Evolutionary conservation across 1,140 invertebrate genomes (phyloP).

Genomic region (Drosophila arizonae): DNA sequence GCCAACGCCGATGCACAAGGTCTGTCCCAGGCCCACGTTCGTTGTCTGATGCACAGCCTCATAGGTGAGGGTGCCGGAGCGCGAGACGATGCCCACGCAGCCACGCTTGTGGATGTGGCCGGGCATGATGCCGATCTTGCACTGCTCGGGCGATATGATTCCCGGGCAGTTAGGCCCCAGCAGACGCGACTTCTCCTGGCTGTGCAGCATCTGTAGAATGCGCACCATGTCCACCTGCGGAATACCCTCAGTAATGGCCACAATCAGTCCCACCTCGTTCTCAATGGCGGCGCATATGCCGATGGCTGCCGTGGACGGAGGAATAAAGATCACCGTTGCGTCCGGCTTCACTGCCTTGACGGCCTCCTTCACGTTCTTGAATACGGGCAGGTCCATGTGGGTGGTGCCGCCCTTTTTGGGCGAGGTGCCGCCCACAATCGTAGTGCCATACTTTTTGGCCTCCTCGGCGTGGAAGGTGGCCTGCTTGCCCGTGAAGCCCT

Average conservation of each 20-base stretch:
- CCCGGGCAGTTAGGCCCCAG: constrained; percentile 99
- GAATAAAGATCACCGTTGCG: constrained; percentile 98
- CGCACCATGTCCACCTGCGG: constrained; percentile 99
- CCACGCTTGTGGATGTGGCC: constrained; percentile 97
- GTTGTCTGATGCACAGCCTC: constrained; percentile 99
- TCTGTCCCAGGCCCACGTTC: constrained; percentile 95
- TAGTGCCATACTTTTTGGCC: constrained; percentile 98
- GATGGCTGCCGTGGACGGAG: constrained; percentile 94
- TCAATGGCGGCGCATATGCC: constrained; percentile 98
- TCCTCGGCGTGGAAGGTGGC: constrained; percentile 96
- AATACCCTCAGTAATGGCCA: constrained; percentile 99
- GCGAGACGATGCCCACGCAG: constrained; percentile 96
- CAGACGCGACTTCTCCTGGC: constrained; percentile 95
- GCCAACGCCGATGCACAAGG: constrained; percentile 98
- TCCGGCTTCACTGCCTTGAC: constrained; percentile 91
- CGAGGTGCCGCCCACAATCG: constrained; percentile 98
- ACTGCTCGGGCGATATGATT: constrained; percentile 97
- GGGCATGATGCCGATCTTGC: constrained; percentile 99
- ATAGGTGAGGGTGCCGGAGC: constrained; percentile 99
- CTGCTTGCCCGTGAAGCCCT: constrained; percentile 98
- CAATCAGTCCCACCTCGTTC: constrained; percentile 97
- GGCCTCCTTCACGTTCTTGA: constrained; percentile 92
- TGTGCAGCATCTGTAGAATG: constrained; percentile 93
- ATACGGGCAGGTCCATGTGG: constrained; percentile 97
- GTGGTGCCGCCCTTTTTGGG: constrained; percentile 97